Conservation (phyloP, 92 coral and sea anemone species). For the Palythoa caribaeorum region DNA sequence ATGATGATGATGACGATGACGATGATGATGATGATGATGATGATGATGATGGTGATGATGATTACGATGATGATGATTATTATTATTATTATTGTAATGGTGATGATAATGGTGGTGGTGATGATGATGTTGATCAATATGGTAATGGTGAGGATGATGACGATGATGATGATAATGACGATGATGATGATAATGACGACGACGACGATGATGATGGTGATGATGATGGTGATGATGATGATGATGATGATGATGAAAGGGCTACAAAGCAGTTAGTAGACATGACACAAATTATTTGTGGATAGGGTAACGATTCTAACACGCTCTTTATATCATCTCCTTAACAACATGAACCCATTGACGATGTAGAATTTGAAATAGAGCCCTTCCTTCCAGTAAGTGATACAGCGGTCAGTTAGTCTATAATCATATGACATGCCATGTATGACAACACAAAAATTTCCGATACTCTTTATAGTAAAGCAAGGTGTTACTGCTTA, state of each 20-base stretch:
- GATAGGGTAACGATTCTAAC: background rate
- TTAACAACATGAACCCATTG: slow-evolving; percentile 74
- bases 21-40: background rate
- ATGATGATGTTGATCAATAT: background rate
- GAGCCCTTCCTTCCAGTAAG: slow-evolving; percentile 93
- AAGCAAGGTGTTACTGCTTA: no score
- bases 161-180: background rate
- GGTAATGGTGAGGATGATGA: background rate
- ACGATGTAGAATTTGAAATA: slow-evolving; percentile 88
- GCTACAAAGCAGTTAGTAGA: background rate
- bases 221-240: background rate
- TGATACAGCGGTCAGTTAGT: background rate
- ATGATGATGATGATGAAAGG: background rate
- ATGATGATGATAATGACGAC: background rate
- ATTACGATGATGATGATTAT: background rate
- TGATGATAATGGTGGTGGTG: background rate
- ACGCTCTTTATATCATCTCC: background rate
- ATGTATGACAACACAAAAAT: no score
- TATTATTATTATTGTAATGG: background rate
- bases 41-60: background rate
- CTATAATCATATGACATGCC: no score
- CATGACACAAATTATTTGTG: background rate
- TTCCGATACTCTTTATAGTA: no score
- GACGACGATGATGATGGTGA: background rate
- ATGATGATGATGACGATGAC: background rate